phyloP scores from a whole-genome alignment of 2,797 vertebrate species.

The Sebastes cheni region DNA sequence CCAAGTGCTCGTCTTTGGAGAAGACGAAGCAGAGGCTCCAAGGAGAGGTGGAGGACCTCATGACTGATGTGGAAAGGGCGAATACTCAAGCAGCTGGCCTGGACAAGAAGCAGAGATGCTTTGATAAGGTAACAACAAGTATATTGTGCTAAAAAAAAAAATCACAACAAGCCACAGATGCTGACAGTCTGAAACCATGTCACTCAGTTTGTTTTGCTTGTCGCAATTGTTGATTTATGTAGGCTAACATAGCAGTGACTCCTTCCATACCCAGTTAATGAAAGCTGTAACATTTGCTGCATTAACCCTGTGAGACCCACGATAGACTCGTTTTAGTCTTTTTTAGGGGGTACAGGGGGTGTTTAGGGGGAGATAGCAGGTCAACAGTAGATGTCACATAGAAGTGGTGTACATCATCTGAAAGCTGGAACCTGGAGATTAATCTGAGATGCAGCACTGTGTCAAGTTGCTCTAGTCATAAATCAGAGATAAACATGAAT shows the following conservation, averaged over 20 bases:
- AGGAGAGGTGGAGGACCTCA: constrained; percentile 87
- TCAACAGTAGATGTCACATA: no score
- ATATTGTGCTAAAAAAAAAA: no score
- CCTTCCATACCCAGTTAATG: background rate
- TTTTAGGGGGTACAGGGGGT: no score
- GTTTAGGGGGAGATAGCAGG: no score
- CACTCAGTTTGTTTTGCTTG: background rate
- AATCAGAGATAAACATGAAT: no score
- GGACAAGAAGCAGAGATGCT: constrained; percentile 87
- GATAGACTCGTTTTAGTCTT: no score
- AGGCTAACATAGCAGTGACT: background rate
- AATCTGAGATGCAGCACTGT: no score
- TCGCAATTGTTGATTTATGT: no score
- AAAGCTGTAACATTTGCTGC: background rate
- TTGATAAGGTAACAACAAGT: constrained; percentile 80
- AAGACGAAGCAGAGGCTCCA: constrained; percentile 88
- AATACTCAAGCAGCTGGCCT: constrained; percentile 82
- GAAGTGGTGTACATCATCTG: no score
- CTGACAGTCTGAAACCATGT: background rate
- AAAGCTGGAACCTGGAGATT: no score
- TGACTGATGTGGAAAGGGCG: constrained; percentile 83
- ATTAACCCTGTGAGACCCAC: background rate
- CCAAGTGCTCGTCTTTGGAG: constrained; percentile 86
- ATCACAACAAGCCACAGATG: background rate
- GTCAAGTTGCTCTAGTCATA: no score